Percentiles rank a stretch among this genome's conserved stretches.
phyloP scores from a whole-genome alignment of 2,797 vertebrate genomes.

The Hemitrygon akajei region DNA sequence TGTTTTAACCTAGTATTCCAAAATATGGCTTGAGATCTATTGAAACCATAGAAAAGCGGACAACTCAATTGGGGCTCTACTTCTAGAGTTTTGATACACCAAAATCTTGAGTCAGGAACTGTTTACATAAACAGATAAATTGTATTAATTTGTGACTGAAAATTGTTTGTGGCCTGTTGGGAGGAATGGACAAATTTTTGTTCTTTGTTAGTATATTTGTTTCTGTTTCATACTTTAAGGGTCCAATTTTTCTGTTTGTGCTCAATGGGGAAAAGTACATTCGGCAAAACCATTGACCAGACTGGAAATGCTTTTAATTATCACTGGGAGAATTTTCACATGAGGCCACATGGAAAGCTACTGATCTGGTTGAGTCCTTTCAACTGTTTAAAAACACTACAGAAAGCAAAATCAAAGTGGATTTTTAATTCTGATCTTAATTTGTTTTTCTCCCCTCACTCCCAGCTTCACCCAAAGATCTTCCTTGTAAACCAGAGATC shows the following conservation, averaged over 20 bases:
- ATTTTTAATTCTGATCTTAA: neutral
- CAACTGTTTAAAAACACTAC: no score
- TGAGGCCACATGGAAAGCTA: no score
- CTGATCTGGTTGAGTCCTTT: no score
- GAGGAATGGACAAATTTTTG: neutral
- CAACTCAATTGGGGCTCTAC: neutral
- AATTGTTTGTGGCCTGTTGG: neutral
- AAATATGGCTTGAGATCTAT: neutral
- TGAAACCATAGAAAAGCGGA: neutral
- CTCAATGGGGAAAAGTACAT: neutral
- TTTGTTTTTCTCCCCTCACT: neutral
- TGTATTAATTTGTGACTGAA: neutral
- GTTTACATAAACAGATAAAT: neutral
- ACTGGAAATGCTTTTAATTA: neutral
- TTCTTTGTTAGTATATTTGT: neutral
- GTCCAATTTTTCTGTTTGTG: neutral
- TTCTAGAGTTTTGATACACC: neutral
- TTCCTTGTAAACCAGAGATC: neutral
- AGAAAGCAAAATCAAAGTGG: neutral
- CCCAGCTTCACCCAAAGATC: neutral
- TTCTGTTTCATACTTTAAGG: neutral
- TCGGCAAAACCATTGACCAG: neutral
- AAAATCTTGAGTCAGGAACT: neutral
- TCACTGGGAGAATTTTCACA: neutral
- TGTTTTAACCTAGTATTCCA: neutral